Evolutionary conservation across 2,888 invertebrate genomes (phyloP).

Genomic region (Phoenoteleia sp.): DNA sequence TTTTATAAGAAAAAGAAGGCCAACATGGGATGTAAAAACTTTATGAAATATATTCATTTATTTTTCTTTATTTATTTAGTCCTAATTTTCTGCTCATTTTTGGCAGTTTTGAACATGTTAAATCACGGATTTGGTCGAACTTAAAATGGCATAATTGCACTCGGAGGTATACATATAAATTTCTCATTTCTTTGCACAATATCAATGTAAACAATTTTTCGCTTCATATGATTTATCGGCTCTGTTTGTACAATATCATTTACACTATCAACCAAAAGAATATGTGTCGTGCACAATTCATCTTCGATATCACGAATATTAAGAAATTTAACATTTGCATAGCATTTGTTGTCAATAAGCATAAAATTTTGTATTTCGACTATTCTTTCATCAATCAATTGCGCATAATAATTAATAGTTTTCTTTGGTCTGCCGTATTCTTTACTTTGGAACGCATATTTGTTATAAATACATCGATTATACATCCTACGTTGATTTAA

Average conservation of each 20-base stretch:
- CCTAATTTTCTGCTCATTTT: background rate
- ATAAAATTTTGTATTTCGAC: conserved; percentile 24
- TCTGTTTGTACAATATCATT: background rate
- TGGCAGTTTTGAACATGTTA: background rate
- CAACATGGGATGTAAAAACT: background rate
- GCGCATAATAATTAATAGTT: conserved; percentile 2
- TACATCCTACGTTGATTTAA: background rate
- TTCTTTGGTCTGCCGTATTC: background rate
- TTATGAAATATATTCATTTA: background rate
- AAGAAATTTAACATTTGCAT: conserved; percentile 20
- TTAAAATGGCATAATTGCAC: conserved; percentile 10
- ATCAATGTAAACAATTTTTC: conserved; percentile 12
- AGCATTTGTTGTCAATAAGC: conserved; percentile 8
- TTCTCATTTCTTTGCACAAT: background rate
- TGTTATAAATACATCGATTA: background rate
- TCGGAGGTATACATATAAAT: conserved; percentile 21
- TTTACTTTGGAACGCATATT: background rate
- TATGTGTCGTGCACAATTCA: conserved; percentile 2
- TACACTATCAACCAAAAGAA: background rate
- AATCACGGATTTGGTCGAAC: background rate
- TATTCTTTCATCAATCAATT: background rate
- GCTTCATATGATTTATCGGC: background rate
- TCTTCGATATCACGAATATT: background rate
- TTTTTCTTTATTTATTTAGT: too few relatives aligned
- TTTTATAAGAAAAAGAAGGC: too few relatives aligned